Evolutionary conservation across 2,888 invertebrate genomes (phyloP), one percentile per base, ranked within the genome.

Genomic region (Coecobrya sp.): DNA sequence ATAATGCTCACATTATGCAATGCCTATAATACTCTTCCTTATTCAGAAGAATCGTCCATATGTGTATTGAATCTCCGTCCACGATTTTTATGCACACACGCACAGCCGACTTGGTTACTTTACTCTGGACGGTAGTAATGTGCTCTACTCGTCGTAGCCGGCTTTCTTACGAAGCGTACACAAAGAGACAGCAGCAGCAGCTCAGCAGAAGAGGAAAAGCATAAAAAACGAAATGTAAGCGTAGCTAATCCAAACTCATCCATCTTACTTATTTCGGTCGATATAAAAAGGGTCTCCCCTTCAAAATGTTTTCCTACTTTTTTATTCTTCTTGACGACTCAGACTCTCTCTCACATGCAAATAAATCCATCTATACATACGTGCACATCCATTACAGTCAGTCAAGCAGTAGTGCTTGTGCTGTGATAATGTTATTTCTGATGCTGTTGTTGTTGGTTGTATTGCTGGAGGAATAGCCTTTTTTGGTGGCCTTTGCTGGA

Each of bases 261-360:
- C 84, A 89, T 89, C 84, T 89, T 84, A 89, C 84, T 89, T 89
- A 89, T 89, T 89, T 89, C 89, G 84, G 89, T 89, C 89, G 84
- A 89, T 89, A 89, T 89, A 89, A 89, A 89, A 89, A 89, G 84
- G 84, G 89, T 89, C 89, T 89, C 89, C 89, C 89, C 73, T 84
- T 73, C 84, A 89, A 73, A 84, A 36, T 55, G 55, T 89, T 89
- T 89, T 82, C 52, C 73, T 73, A 19, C 73, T 84, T 70, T 84
- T 84, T 89, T 84, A 62, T 59, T 89, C 82, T 62, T 30, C 81
- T 70, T 89, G 88, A 68, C 88, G 81, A 82, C 88, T 81, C 59
- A 81, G 68, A 55, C 88, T 87, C 70, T 70, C 70, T 49, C 89
- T 81, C 89, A 62, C 89, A 84, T 89, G 89, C 89, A 89, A 84